Conservation (phyloP, 92 coral and sea anemone species). For the Galaxea fascicularis region DNA sequence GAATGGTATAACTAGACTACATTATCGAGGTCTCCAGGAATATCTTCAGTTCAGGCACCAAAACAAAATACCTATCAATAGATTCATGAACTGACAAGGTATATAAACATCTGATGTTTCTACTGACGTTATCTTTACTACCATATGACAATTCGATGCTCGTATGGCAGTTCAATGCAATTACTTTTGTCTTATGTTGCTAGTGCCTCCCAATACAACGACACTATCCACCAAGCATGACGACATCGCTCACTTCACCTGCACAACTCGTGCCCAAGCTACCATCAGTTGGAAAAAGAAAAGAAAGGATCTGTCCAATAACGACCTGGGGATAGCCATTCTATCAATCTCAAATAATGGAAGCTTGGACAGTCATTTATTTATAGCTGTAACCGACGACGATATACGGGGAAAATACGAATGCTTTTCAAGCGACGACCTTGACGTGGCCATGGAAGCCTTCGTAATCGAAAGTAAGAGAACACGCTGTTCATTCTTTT, state of each 20-base stretch:
- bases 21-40: too few species aligned
- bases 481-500: too few species aligned
- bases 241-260: slow-evolving; percentile 60
- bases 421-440: slow-evolving; percentile 24
- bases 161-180: too few species aligned
- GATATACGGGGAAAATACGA: slow-evolving; percentile 36
- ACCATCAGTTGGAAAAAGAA: slow-evolving; percentile 33
- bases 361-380: slow-evolving; percentile 13
- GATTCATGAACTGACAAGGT: too few species aligned
- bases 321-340: slow-evolving; percentile 23
- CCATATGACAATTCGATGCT: too few species aligned
- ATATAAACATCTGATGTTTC: background rate
- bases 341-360: background rate
- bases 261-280: slow-evolving; percentile 33
- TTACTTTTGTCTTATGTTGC: background rate
- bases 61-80: too few species aligned
- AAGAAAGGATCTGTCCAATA: background rate
- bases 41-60: too few species aligned
- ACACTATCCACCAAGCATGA: slow-evolving; percentile 18
- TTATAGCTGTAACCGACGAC: slow-evolving; percentile 31
- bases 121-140: too few species aligned
- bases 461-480: slow-evolving; percentile 37
- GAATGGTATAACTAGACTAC: too few species aligned
- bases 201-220: slow-evolving; percentile 26
- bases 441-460: slow-evolving; percentile 6